Conservation (phyloP, 2,888 invertebrate species). For the Volucella zonaria region DNA sequence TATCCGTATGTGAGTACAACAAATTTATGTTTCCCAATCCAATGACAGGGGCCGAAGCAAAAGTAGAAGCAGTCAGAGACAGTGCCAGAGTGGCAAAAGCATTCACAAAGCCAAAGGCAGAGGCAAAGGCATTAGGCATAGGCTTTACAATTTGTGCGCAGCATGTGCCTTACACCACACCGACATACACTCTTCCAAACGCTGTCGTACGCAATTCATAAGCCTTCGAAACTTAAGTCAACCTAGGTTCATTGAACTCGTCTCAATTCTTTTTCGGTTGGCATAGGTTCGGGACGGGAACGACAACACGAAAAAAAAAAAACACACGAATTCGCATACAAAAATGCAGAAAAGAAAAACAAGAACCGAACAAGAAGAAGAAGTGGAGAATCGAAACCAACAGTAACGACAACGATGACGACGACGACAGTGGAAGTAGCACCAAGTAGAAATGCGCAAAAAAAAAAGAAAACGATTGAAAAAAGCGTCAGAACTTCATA, state of each 20-base stretch:
- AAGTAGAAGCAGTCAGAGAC: too few relatives aligned
- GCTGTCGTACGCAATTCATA: slow-evolving; percentile 56
- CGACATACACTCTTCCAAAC: slow-evolving; percentile 40
- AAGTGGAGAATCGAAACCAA: slow-evolving; percentile 57
- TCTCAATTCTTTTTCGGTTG: slow-evolving; percentile 77
- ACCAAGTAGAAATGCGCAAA: slow-evolving; percentile 11
- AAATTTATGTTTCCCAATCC: slow-evolving; percentile 59
- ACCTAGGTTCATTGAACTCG: slow-evolving; percentile 75
- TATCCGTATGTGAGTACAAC: slow-evolving; percentile 24
- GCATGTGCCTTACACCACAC: slow-evolving; percentile 34
- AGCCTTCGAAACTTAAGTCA: slow-evolving; percentile 74
- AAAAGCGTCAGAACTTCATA: slow-evolving; percentile 50
- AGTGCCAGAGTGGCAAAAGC: too few relatives aligned
- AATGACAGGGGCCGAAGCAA: neutral
- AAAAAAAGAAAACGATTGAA: neutral
- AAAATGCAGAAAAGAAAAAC: slow-evolving; percentile 27
- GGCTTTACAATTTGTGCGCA: slow-evolving; percentile 49
- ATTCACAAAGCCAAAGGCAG: too few relatives aligned
- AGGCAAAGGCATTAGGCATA: neutral
- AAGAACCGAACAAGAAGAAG: slow-evolving; percentile 9
- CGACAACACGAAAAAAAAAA: slow-evolving; percentile 24
- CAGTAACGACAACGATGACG: slow-evolving; percentile 51
- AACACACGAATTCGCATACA: slow-evolving; percentile 46
- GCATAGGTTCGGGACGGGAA: slow-evolving; percentile 75
- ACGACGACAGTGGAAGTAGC: slow-evolving; percentile 31